Evolutionary conservation across 2,888 invertebrate species (phyloP).

Genomic region (Magallana nippona): DNA sequence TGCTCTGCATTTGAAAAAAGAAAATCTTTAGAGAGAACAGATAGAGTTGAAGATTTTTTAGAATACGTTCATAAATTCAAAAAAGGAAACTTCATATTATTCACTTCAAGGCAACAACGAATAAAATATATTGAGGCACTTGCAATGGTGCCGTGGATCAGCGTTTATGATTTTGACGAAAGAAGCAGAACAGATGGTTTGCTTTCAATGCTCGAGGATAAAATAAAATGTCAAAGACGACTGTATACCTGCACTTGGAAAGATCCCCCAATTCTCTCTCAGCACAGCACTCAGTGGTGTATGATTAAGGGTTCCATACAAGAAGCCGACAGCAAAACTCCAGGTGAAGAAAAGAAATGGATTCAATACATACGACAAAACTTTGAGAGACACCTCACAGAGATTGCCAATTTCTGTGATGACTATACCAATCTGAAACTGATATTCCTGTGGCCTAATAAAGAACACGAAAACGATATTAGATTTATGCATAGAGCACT

Average conservation of each 20-base stretch:
- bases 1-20: background rate
- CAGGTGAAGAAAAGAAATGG: slow-evolving; percentile 42
- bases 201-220: slow-evolving; percentile 41
- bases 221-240: slow-evolving; percentile 31
- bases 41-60: slow-evolving; percentile 20
- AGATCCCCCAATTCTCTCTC: slow-evolving; percentile 32
- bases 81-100: slow-evolving; percentile 25
- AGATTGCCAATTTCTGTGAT: slow-evolving; percentile 45
- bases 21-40: background rate
- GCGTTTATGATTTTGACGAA: slow-evolving; percentile 49
- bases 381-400: slow-evolving; percentile 41
- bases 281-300: slow-evolving; percentile 45
- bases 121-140: slow-evolving; percentile 43
- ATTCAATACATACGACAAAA: slow-evolving; percentile 37
- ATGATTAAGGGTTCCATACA: slow-evolving; percentile 42
- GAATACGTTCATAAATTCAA: slow-evolving; percentile 30
- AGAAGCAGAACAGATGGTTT: slow-evolving; percentile 49
- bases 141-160: slow-evolving; percentile 50
- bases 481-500: slow-evolving; percentile 34
- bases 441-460: slow-evolving; percentile 49
- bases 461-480: background rate
- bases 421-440: slow-evolving; percentile 51
- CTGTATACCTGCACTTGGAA: slow-evolving; percentile 44
- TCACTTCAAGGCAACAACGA: background rate
- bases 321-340: slow-evolving; percentile 47